These are phyloP conservation scores for Hippopotamus amphibius DNA, from an alignment of 2,113 vertebrate genomes.

Conservation along the genomic window DNA sequence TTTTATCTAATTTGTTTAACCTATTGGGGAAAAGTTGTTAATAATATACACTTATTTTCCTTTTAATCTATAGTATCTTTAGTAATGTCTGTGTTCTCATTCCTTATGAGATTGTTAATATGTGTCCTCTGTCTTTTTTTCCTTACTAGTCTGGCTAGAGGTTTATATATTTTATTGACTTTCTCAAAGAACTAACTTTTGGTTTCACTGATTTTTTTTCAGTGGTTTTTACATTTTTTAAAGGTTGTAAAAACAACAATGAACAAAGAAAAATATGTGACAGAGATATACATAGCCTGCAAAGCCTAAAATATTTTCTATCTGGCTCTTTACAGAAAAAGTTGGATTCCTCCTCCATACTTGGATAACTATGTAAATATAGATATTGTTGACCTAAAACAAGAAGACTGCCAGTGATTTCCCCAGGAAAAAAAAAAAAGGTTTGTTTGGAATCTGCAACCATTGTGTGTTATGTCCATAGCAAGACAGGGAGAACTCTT, in stretches of 20 bases:
- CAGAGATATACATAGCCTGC: background rate
- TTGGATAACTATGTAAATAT: background rate
- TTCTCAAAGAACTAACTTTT: conserved; percentile 6
- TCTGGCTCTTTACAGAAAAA: background rate
- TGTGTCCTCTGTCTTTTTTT: background rate
- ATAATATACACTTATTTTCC: background rate
- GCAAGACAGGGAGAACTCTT: background rate
- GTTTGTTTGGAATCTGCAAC: background rate
- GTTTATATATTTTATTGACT: conserved; percentile 15
- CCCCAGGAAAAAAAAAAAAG: background rate
- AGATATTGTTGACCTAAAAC: background rate
- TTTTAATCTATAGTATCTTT: background rate
- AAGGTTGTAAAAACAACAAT: background rate
- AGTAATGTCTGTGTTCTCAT: background rate
- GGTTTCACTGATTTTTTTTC: background rate
- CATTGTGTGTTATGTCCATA: background rate
- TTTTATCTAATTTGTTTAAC: background rate
- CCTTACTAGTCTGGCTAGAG: background rate
- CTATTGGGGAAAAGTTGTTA: background rate
- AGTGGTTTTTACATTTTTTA: background rate
- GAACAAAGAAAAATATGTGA: background rate
- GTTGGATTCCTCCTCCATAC: background rate
- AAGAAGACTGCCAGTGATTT: background rate
- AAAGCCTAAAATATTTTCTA: background rate
- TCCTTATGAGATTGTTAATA: background rate